Percentiles rank a stretch among this genome's conserved stretches.
These are phyloP conservation scores for Rattus norvegicus DNA, from an alignment of 2,113 vertebrate species.

Conservation along the genomic window GRCr8 NC_086020.1:226028501-226029000, in stretches of 20 bases:
- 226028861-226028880: background rate
- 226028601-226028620: background rate
- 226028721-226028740: background rate
- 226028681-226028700: background rate
- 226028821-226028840: background rate
- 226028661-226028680: background rate
- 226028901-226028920: background rate
- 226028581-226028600: background rate
- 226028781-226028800: background rate
- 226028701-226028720: background rate
- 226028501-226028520: background rate
- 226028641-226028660: background rate
- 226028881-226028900: constrained; percentile 9
- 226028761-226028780: background rate
- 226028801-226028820: background rate
- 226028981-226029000: background rate
- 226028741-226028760: background rate
- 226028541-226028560: background rate
- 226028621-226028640: background rate
- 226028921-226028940: background rate
- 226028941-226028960: background rate
- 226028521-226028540: background rate
- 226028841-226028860: background rate
- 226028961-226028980: background rate
- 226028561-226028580: background rate